These are phyloP conservation scores for Helarctos malayanus DNA, from an alignment of 2,797 vertebrate species.

Conservation along the genomic window DNA sequence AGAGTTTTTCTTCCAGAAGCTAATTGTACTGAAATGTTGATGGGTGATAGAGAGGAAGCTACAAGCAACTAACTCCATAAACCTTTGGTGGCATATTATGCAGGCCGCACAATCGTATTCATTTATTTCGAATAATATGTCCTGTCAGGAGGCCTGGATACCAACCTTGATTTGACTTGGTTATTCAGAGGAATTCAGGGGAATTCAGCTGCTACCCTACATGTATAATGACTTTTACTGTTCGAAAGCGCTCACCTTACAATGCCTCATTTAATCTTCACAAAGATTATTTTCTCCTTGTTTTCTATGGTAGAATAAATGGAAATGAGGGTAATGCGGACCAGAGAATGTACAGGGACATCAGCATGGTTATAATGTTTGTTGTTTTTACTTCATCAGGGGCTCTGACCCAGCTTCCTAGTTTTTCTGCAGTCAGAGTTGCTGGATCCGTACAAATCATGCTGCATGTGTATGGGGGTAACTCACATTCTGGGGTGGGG, in stretches of 20 bases:
- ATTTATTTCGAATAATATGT: neutral
- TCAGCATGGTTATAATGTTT: neutral
- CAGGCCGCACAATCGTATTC: neutral
- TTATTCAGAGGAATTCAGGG: neutral
- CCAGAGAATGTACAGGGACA: neutral
- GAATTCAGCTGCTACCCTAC: neutral
- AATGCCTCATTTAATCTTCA: neutral
- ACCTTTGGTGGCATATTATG: neutral
- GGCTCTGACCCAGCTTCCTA: neutral
- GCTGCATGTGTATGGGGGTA: neutral
- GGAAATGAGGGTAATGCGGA: neutral
- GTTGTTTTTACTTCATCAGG: neutral
- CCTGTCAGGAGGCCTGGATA: neutral
- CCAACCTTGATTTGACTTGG: neutral
- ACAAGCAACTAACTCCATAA: neutral
- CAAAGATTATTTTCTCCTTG: neutral
- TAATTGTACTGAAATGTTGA: neutral
- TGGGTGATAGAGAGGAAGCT: neutral
- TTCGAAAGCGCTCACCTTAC: neutral
- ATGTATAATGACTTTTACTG: neutral
- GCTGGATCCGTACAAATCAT: neutral
- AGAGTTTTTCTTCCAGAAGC: neutral
- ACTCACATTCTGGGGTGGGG: neutral
- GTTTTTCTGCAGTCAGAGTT: neutral
- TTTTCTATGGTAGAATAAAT: neutral